Percentiles rank a stretch among this genome's conserved stretches.
These are phyloP conservation scores for Neoaliturus tenellus DNA, from an alignment of 2,888 invertebrate genomes.

Conservation along the genomic window DNA sequence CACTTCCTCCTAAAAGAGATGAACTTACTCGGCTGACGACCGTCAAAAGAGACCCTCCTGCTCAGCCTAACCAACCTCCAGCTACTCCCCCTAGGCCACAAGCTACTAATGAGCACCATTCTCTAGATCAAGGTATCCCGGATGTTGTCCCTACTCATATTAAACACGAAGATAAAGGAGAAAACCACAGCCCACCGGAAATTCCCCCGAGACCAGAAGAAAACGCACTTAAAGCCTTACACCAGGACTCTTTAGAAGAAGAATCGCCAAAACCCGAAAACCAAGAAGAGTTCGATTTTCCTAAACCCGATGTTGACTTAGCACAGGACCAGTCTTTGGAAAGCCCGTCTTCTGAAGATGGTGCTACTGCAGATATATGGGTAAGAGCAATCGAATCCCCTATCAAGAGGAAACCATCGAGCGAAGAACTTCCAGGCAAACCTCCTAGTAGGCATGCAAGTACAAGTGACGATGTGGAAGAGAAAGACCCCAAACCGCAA, in stretches of 20 bases:
- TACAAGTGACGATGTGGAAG: conserved; percentile 54
- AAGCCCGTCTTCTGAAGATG: conserved; percentile 65
- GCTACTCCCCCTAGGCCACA: conserved; percentile 20
- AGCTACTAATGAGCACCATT: not conserved
- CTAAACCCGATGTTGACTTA: conserved; percentile 35
- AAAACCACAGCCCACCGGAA: not conserved
- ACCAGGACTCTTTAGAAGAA: conserved; percentile 4
- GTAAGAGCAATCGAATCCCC: conserved; percentile 67
- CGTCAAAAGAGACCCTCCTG: conserved; percentile 60
- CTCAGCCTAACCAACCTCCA: conserved; percentile 33
- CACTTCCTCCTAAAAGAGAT: conserved; percentile 66
- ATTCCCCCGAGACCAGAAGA: conserved; percentile 44
- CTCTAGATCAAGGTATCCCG: conserved; percentile 17
- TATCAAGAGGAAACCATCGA: conserved; percentile 63
- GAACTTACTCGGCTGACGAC: conserved; percentile 67
- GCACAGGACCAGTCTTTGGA: conserved; percentile 29
- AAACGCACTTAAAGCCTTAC: conserved; percentile 13
- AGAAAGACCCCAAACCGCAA: conserved; percentile 28
- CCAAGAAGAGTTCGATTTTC: not conserved
- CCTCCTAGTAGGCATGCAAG: conserved; percentile 53
- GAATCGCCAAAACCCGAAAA: not conserved
- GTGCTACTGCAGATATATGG: conserved; percentile 68
- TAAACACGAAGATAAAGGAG: conserved; percentile 1
- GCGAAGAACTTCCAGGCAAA: conserved; percentile 22
- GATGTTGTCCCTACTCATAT: conserved; percentile 41